These are phyloP conservation scores for Monoplex corrugatus DNA, from an alignment of 2,888 invertebrate species.

Conservation along the genomic window DNA sequence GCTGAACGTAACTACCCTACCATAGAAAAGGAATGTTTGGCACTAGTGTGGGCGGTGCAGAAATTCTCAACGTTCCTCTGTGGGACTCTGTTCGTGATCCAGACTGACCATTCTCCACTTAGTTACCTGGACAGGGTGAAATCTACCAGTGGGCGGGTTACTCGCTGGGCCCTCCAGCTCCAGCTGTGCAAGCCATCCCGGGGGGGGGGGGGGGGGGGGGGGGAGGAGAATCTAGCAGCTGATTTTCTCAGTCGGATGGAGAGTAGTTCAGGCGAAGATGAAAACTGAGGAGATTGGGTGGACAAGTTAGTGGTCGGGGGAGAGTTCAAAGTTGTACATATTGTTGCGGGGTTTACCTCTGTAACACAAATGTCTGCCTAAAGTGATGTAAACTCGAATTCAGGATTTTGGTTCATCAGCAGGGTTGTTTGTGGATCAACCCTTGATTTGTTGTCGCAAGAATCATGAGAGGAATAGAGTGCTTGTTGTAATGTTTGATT, in stretches of 20 bases:
- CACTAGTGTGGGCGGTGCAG: neutral
- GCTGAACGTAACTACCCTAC: conserved; percentile 28
- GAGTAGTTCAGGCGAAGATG: too few relatives aligned
- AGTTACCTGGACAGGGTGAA: neutral
- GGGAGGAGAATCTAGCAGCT: neutral
- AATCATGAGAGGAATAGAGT: too few relatives aligned
- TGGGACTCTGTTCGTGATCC: neutral
- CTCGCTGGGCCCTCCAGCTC: conserved; percentile 5
- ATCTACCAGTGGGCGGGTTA: neutral
- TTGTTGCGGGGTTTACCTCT: too few relatives aligned
- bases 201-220: neutral
- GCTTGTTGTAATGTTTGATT: too few relatives aligned
- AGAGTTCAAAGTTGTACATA: too few relatives aligned
- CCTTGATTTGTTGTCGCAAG: too few relatives aligned
- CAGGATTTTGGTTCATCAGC: too few relatives aligned
- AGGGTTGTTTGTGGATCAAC: too few relatives aligned
- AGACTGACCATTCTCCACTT: conserved; percentile 19
- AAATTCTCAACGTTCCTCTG: conserved; percentile 6
- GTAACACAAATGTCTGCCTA: too few relatives aligned
- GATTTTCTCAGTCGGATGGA: conserved; percentile 14
- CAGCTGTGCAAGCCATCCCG: neutral
- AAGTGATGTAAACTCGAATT: too few relatives aligned
- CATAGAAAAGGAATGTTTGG: conserved; percentile 7
- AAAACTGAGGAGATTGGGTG: too few relatives aligned
- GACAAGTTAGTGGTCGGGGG: too few relatives aligned